These are phyloP conservation scores for Stictocephala bisonia DNA, from an alignment of 2,888 invertebrate genomes.

Conservation along the genomic window DNA sequence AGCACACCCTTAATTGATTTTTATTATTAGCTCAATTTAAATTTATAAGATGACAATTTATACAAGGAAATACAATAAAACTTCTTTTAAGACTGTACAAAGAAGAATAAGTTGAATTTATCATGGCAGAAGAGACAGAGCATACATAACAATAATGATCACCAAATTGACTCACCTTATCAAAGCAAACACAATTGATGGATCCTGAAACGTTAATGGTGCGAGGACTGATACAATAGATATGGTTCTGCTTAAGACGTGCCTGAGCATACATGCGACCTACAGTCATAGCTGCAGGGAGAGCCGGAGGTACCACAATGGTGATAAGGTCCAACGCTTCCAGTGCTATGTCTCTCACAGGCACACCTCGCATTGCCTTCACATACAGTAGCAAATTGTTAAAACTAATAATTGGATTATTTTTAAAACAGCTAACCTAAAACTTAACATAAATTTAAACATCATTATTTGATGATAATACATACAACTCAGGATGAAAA, in stretches of 20 bases:
- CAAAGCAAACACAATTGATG: conserved; percentile 89
- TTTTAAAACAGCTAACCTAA: too few species aligned
- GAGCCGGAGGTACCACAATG: conserved; percentile 94
- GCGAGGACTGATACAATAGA: conserved; percentile 93
- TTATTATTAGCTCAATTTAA: too few species aligned
- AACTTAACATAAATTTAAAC: too few species aligned
- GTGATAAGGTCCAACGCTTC: conserved; percentile 93
- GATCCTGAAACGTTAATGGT: conserved; percentile 94
- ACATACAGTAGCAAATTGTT: not conserved
- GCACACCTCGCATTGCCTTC: conserved; percentile 72
- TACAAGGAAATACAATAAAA: too few species aligned
- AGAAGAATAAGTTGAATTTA: too few species aligned
- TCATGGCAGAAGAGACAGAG: too few species aligned
- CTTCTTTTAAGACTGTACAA: too few species aligned
- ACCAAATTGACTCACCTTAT: conserved; percentile 74
- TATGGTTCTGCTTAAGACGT: conserved; percentile 79
- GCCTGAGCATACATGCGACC: conserved; percentile 91
- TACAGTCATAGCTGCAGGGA: conserved; percentile 97
- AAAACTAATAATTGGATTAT: too few species aligned
- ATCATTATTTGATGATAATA: too few species aligned
- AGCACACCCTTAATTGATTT: too few species aligned
- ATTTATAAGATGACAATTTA: too few species aligned
- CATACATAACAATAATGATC: not conserved
- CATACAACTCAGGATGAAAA: too few species aligned
- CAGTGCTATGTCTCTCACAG: conserved; percentile 73